phyloP scores from a whole-genome alignment of 2,797 vertebrate genomes.

The Bradypodion ventrale region DNA sequence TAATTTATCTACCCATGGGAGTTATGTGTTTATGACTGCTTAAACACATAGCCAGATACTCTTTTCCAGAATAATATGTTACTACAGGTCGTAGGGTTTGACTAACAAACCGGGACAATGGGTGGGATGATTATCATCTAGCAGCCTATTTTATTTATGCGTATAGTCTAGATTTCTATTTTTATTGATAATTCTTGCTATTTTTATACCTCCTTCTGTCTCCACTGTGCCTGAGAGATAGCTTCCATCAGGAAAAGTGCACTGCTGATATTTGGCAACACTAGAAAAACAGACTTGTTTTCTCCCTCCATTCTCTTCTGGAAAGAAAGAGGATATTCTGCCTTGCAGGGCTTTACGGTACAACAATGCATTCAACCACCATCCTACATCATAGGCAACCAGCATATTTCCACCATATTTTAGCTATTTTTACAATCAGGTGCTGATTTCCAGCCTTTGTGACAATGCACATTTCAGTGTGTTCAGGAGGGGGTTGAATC shows the following conservation, averaged over 20 bases:
- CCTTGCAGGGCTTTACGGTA: neutral
- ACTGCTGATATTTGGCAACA: neutral
- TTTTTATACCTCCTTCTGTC: neutral
- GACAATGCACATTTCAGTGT: too few species aligned
- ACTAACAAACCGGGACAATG: neutral
- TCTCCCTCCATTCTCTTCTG: neutral
- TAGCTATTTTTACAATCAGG: too few species aligned
- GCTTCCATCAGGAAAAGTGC: neutral
- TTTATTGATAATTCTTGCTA: too few species aligned
- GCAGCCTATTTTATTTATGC: too few species aligned
- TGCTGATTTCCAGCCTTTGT: too few species aligned
- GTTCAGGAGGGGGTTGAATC: too few species aligned
- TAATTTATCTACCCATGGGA: too few species aligned
- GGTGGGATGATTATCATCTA: neutral
- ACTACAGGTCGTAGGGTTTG: neutral
- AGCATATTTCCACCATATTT: neutral
- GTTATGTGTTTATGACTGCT: too few species aligned
- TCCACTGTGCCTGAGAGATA: too few species aligned
- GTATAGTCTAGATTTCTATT: too few species aligned
- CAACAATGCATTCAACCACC: neutral
- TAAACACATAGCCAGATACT: neutral
- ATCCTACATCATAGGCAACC: neutral
- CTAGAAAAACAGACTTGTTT: neutral
- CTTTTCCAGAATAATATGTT: neutral
- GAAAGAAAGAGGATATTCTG: neutral